A percentile compares a stretch with the other conserved stretches of the same genome.
phyloP scores from a whole-genome alignment of 2,113 vertebrate species.

The Galemys pyrenaicus region DNA sequence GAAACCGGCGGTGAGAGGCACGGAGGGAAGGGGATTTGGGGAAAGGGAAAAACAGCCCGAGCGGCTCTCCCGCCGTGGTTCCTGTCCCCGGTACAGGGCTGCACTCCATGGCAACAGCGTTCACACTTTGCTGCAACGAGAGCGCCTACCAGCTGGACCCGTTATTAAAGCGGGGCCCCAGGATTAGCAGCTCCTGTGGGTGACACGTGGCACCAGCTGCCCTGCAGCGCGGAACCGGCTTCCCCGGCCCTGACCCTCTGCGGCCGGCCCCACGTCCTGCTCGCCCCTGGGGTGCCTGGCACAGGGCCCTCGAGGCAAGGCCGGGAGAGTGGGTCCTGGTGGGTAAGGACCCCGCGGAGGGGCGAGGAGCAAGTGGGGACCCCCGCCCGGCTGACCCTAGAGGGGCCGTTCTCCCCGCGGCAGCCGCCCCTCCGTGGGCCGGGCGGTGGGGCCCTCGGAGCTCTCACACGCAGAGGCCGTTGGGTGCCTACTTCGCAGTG shows the following conservation, averaged over 20 bases:
- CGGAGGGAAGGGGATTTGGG: not conserved
- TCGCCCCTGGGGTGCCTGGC: no score
- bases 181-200: slow-evolving; percentile 80
- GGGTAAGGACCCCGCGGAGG: not conserved
- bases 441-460: not conserved
- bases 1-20: not conserved
- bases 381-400: not conserved
- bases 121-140: slow-evolving; percentile 85
- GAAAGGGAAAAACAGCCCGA: slow-evolving; percentile 55
- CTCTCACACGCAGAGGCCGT: fast-evolving
- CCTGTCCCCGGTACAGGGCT: slow-evolving; percentile 81
- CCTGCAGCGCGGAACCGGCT: slow-evolving; percentile 65
- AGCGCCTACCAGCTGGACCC: slow-evolving; percentile 85
- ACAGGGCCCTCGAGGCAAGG: not conserved
- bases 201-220: slow-evolving; percentile 77
- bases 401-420: not conserved
- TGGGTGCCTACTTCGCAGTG: not conserved
- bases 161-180: slow-evolving; percentile 82
- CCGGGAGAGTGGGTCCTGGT: fast-evolving
- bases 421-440: no score
- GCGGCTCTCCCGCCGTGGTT: slow-evolving; percentile 71
- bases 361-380: not conserved
- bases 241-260: not conserved
- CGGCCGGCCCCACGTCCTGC: not conserved
- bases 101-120: slow-evolving; percentile 86